Evolutionary conservation across 2,797 vertebrate species (phyloP), one percentile per base, ranked within the genome.

Genomic region (Paratrypauchen microcephalus): DNA sequence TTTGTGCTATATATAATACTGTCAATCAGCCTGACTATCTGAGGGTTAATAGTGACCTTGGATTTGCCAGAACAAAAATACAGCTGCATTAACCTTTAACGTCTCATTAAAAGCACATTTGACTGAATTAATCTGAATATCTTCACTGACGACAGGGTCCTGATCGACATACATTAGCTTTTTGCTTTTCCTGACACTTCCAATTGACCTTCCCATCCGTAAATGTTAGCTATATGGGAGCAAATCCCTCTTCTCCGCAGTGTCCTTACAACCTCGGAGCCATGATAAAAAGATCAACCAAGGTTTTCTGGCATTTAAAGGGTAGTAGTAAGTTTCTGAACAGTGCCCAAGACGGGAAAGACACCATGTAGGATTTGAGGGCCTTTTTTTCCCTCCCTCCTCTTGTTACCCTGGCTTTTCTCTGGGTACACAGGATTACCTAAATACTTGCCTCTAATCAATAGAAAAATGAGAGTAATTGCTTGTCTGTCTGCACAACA

Each of bases 1-100:
- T 92, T 89, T 90, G 90, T 89, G 91, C 88, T 89, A 87, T 80
- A 81, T 87, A 79, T 45, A 39, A 47, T 65, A 50, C 63, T 50
- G 63, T 65, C 63, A 23, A 41, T 63, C 78, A 16, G 54, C 79
- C 83, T 76, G 76, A 88, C 79, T 76, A 71, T 88, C 84, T 84
- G 76, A 73, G 76, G 73, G 83, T 87, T 77, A 50, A 57, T 71
- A 76, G 76, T 67, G 83, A 85, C 85, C 82, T 86, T 86, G 84
- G 75, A 73, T 86, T 75, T 76, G 73, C 69, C 68, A 72, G 83
- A 47, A 45, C n/a, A 63, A 45, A 63, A 45, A 63, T 21, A 36
- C 86, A 48, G 76, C 78, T 82, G 78, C 80, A 84, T 87, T 87
- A 86, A 84, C 81, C 77, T 87, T 87, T 83, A 86, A 77, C 75